These are phyloP conservation scores for Monodelphis domestica DNA, from an alignment of 2,797 vertebrate genomes.

Conservation along the genomic window DNA sequence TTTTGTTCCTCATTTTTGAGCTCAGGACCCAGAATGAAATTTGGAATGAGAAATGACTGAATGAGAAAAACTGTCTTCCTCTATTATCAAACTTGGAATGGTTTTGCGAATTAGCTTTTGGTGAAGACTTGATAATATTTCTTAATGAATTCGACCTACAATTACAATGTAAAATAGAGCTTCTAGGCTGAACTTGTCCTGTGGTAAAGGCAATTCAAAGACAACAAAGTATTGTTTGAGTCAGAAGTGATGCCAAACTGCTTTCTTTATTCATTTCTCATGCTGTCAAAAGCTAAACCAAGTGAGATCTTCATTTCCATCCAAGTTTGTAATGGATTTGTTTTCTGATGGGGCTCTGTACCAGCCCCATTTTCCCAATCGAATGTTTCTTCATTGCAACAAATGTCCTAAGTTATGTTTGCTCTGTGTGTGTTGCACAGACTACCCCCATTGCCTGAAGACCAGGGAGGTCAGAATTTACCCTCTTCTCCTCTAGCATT, in stretches of 20 bases:
- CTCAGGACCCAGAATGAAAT: background rate
- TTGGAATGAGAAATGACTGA: background rate
- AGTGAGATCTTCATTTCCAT: background rate
- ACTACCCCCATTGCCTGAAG: background rate
- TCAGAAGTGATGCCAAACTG: background rate
- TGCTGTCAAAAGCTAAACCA: background rate
- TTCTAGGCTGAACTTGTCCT: background rate
- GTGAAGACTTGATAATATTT: background rate
- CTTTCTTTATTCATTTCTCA: background rate
- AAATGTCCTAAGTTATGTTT: background rate
- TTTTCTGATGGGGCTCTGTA: background rate
- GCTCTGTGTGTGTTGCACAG: background rate
- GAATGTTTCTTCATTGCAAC: background rate
- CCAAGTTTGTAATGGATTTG: background rate
- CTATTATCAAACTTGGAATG: background rate
- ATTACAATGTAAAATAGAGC: background rate
- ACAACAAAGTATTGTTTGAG: background rate
- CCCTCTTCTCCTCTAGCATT: background rate
- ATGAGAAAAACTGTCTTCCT: background rate
- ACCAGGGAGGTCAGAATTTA: background rate
- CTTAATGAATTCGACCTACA: background rate
- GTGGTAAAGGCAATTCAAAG: background rate
- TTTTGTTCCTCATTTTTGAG: background rate
- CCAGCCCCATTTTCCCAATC: rapidly evolving
- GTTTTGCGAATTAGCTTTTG: background rate